Conservation (phyloP, 2,888 invertebrate genomes). For the Diadegma fenestrale region DNA sequence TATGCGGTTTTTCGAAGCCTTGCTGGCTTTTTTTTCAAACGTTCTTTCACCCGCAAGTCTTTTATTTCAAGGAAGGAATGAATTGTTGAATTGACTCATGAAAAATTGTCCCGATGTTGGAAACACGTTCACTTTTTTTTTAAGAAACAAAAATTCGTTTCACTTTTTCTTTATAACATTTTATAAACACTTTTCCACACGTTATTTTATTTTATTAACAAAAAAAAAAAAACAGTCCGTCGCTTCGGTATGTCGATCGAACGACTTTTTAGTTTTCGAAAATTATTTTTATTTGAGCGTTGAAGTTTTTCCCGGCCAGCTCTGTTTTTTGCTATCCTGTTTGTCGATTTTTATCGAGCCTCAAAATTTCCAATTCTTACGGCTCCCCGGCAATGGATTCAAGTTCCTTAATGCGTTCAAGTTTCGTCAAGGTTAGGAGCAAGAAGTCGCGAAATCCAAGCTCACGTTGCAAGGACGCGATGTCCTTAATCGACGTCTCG, state of each 20-base stretch:
- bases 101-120: background rate
- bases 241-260: background rate
- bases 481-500: background rate
- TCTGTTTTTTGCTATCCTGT: background rate
- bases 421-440: background rate
- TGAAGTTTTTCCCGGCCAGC: background rate
- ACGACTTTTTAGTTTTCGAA: background rate
- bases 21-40: background rate
- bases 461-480: background rate
- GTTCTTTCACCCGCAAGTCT: background rate
- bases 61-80: background rate
- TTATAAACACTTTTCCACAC: background rate
- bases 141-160: background rate
- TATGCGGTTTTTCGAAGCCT: conserved; percentile 23
- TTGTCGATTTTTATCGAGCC: background rate
- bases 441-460: background rate
- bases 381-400: background rate
- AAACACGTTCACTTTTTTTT: background rate
- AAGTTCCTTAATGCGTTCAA: background rate
- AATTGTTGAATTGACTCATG: background rate
- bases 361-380: background rate
- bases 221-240: background rate
- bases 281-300: background rate
- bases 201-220: background rate
- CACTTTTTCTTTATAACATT: background rate